Evolutionary conservation across 2,888 invertebrate genomes (phyloP).

Genomic region (Andrena chrysosceles): DNA sequence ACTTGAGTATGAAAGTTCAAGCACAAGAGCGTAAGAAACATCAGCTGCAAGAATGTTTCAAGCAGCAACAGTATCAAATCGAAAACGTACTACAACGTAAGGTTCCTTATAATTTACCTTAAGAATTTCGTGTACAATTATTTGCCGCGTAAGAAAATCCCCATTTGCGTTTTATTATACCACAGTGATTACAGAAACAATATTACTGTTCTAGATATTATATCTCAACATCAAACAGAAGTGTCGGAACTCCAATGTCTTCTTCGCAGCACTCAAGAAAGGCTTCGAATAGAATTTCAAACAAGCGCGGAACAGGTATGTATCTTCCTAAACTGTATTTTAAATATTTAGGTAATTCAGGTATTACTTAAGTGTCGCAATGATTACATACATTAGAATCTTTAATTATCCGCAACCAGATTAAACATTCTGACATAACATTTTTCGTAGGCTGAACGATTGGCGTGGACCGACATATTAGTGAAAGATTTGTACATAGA

Average conservation of each 20-base stretch:
- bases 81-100: slow-evolving; percentile 61
- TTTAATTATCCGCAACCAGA: too few relatives aligned
- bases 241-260: slow-evolving; percentile 86
- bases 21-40: slow-evolving; percentile 66
- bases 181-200: not conserved
- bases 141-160: too few relatives aligned
- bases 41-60: slow-evolving; percentile 59
- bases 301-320: slow-evolving; percentile 86
- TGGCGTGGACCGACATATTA: slow-evolving; percentile 90
- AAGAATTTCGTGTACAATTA: not conserved
- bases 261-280: slow-evolving; percentile 86
- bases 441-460: slow-evolving; percentile 87
- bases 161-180: too few relatives aligned
- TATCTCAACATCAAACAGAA: slow-evolving; percentile 87
- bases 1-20: slow-evolving; percentile 61
- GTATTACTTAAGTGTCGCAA: too few relatives aligned
- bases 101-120: slow-evolving; percentile 25
- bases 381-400: too few relatives aligned
- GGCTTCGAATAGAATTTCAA: slow-evolving; percentile 86
- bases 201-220: slow-evolving; percentile 84
- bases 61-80: slow-evolving; percentile 56
- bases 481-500: slow-evolving; percentile 94
- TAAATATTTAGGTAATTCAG: not conserved
- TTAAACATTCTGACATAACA: slow-evolving; percentile 29
- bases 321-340: not conserved